Conservation (phyloP, 2,113 vertebrate species). For the Rhynchomys soricoides region DNA sequence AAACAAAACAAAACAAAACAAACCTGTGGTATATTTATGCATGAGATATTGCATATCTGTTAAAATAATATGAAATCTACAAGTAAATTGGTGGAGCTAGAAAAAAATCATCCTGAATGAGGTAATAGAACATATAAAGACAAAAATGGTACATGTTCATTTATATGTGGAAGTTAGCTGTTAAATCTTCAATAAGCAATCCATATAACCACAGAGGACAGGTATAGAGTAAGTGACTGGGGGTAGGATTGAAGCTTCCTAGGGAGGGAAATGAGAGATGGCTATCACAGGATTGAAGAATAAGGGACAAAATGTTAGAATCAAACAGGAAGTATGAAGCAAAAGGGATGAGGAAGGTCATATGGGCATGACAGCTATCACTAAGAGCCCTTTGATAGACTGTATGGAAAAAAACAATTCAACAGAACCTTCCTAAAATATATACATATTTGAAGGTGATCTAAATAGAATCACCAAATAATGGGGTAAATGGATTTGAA, state of each 20-base stretch:
- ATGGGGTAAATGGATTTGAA: too few relatives aligned
- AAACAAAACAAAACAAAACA: background rate
- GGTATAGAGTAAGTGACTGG: background rate
- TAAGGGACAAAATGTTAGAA: background rate
- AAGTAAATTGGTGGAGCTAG: background rate
- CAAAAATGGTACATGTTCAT: background rate
- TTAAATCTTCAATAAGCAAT: background rate
- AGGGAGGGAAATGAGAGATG: background rate
- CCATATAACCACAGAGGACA: background rate
- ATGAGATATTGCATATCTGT: too few relatives aligned
- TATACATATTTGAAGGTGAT: background rate
- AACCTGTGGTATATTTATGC: background rate
- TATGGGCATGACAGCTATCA: background rate
- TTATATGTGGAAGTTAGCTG: background rate
- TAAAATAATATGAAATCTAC: background rate
- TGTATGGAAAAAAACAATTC: background rate
- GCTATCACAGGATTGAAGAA: background rate
- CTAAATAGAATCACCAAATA: background rate
- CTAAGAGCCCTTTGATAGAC: background rate
- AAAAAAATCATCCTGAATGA: background rate
- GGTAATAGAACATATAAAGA: background rate
- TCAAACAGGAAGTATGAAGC: background rate
- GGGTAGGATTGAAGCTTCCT: background rate
- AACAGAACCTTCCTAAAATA: background rate
- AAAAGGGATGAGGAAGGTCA: background rate